phyloP scores from a whole-genome alignment of 92 coral and sea anemone genomes.

The Zoanthus solanderi region DNA sequence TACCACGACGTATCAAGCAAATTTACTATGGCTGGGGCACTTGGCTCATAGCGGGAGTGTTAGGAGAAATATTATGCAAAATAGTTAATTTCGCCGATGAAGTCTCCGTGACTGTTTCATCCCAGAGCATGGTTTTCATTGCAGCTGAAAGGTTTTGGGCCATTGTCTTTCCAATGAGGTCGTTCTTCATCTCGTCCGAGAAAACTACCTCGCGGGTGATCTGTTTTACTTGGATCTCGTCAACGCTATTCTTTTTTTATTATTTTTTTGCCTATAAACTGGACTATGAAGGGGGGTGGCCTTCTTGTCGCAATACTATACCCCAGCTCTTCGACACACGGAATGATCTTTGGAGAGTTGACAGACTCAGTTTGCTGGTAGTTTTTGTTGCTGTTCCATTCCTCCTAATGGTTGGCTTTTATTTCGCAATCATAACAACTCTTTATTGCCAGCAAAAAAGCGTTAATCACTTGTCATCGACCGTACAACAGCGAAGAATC shows the following conservation, averaged over 20 bases:
- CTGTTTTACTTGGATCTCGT: slow-evolving; percentile 22
- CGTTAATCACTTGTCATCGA: background rate
- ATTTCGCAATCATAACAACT: background rate
- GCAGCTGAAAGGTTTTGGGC: slow-evolving; percentile 28
- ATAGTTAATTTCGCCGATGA: slow-evolving; percentile 21
- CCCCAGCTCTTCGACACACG: slow-evolving; percentile 5
- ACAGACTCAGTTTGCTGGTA: background rate
- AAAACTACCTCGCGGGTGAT: background rate
- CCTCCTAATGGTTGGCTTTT: background rate
- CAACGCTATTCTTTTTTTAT: background rate
- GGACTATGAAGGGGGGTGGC: background rate
- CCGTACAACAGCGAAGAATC: background rate
- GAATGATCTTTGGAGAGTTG: slow-evolving; percentile 25
- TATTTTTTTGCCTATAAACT: background rate
- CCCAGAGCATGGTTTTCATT: slow-evolving; percentile 22
- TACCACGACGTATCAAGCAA: slow-evolving; percentile 18
- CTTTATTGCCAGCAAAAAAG: background rate
- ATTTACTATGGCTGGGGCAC: slow-evolving; percentile 10
- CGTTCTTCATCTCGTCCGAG: background rate
- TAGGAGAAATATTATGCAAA: slow-evolving; percentile 14
- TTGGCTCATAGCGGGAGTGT: slow-evolving; percentile 5
- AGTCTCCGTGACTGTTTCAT: slow-evolving; percentile 10
- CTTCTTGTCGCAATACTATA: background rate
- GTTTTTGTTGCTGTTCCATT: background rate
- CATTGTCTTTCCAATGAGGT: slow-evolving; percentile 16